phyloP scores from a whole-genome alignment of 2,888 invertebrate genomes.

The Eilema griseolum region DNA sequence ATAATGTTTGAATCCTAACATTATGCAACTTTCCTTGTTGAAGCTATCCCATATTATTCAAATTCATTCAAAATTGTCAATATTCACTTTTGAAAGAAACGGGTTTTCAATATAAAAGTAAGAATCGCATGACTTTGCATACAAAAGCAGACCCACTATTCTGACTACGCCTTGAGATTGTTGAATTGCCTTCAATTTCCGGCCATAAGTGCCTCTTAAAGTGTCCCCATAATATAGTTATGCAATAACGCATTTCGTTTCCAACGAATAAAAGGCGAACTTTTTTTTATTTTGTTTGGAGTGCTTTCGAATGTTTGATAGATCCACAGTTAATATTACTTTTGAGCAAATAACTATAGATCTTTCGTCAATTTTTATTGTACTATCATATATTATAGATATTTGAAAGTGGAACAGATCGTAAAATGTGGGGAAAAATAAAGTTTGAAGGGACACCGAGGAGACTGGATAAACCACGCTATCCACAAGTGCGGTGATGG shows the following conservation, averaged over 20 bases:
- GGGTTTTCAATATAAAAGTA: constrained; percentile 42
- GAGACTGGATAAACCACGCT: neutral
- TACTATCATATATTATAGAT: neutral
- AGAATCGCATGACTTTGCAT: constrained; percentile 47
- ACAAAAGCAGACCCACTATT: constrained; percentile 44
- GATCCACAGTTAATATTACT: constrained; percentile 1
- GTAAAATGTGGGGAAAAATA: too few relatives aligned
- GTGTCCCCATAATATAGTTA: constrained; percentile 57
- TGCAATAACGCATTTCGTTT: constrained; percentile 52
- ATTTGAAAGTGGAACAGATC: neutral
- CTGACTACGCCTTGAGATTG: constrained; percentile 59
- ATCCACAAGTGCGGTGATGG: neutral
- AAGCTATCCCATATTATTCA: constrained; percentile 19
- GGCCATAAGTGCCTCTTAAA: constrained; percentile 57
- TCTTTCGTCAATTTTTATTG: neutral
- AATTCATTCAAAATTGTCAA: constrained; percentile 44
- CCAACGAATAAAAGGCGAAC: neutral
- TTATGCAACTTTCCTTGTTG: neutral
- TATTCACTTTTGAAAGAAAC: constrained; percentile 44
- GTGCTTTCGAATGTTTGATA: neutral
- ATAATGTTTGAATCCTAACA: constrained; percentile 1
- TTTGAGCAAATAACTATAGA: neutral
- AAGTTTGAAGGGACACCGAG: neutral
- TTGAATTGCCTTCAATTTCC: constrained; percentile 71
- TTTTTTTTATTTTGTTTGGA: neutral